Evolutionary conservation across 2,797 vertebrate genomes (phyloP).

Genomic region (Crenichthys baileyi): DNA sequence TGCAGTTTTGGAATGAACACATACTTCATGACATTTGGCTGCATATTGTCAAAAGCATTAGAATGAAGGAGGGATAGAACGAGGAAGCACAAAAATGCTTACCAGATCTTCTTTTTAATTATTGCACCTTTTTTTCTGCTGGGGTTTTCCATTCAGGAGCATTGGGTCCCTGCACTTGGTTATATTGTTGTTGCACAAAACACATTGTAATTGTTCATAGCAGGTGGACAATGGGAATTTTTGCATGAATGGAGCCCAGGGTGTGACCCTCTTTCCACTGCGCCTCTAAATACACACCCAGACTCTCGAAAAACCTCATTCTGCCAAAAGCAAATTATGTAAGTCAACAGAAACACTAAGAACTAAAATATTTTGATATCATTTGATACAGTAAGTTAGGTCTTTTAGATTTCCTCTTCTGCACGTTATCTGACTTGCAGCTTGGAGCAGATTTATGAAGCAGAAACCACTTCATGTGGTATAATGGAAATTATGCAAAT

Average conservation of each 20-base stretch:
- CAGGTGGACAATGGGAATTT: background rate
- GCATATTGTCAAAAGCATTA: background rate
- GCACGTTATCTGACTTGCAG: background rate
- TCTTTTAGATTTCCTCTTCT: no score
- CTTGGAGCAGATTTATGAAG: conserved; percentile 40
- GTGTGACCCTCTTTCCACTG: background rate
- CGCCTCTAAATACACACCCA: background rate
- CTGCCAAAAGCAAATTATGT: background rate
- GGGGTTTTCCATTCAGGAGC: background rate
- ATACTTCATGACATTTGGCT: background rate
- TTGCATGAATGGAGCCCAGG: background rate
- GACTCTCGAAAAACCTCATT: no score
- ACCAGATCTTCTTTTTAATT: background rate
- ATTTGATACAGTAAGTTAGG: background rate
- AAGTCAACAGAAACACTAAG: background rate
- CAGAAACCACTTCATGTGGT: conserved; percentile 28
- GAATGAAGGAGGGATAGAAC: background rate
- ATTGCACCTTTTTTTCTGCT: background rate
- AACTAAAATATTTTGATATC: background rate
- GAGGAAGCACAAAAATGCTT: background rate
- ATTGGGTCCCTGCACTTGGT: background rate
- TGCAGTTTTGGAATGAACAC: background rate
- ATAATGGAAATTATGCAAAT: conserved; percentile 70
- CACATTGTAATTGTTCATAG: background rate
- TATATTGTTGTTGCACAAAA: background rate